Evolutionary conservation across 2,113 vertebrate genomes (phyloP), one percentile per base, ranked within the genome.

Genomic region (Halcyon senegalensis): DNA sequence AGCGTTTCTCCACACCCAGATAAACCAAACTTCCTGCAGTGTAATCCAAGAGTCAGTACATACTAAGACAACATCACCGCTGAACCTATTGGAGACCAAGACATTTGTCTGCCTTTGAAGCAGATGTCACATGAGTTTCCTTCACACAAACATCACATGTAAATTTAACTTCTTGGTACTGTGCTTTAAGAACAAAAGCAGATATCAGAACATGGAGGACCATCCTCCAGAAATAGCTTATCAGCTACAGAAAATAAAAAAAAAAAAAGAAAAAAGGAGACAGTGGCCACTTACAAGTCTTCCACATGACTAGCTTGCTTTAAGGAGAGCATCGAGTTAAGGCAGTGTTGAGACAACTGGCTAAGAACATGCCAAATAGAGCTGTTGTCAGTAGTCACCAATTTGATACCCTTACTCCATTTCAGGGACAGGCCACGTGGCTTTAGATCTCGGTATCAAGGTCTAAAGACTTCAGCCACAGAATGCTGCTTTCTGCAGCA

Each of bases 131-230:
- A 95, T 82, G 87, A 93, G 90, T 91, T 96, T 97, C 95, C 93
- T 94, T 82, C 94, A 96, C 96, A 96, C 90, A 93, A 96, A 96
- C 93, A 96, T 91, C 94, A 96, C 96, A 97, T 10, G 82, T 85
- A 96, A 95, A 83, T 95, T 94, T 82, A 93, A 97, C 95, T 93
- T 96, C 96, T 97, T 95, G 94, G 95, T 96, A 96, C 96, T 96
- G 95, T 97, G 96, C 96, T 97, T 97, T 96, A 94, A 96, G 96
- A 97, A 96, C 94, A 96, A 96, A 96, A 94, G 96, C 94, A 96
- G 94, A 63, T 96, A 94, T 97, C 92, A 76, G 96, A 95, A 96
- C 84, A 85, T 95, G 74, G 94, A 95, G 96, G 95, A 93, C 62
- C 21, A 35, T 20, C 97, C 96, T 87, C 96, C 89, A 11, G 94